Conservation (phyloP, 2,888 invertebrate genomes). For the Synergus itoensis region DNA sequence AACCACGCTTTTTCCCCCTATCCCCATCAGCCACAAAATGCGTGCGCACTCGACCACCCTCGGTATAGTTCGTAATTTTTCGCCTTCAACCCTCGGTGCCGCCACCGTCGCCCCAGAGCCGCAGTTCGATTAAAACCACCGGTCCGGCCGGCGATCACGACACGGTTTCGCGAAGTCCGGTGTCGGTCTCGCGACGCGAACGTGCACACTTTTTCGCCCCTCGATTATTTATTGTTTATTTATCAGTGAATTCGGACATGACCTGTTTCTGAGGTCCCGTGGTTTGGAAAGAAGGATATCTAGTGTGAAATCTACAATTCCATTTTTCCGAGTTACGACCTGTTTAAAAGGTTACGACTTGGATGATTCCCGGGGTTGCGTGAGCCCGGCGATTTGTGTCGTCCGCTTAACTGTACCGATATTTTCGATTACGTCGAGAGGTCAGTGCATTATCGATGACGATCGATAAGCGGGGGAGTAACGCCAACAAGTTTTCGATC, state of each 20-base stretch:
- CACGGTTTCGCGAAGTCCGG: conserved; percentile 13
- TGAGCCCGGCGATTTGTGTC: conserved; percentile 30
- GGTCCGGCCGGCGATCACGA: conserved; percentile 76
- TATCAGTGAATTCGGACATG: not conserved
- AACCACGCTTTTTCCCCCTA: conserved; percentile 46
- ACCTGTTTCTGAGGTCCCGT: not conserved
- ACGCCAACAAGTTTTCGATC: not conserved
- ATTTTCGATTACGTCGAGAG: conserved; percentile 8
- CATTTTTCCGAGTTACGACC: not conserved
- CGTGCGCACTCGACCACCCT: conserved; percentile 51
- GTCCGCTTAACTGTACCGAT: not conserved
- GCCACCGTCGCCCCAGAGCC: conserved; percentile 74
- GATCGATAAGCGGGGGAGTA: not conserved
- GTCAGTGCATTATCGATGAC: conserved; percentile 3
- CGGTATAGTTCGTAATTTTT: conserved; percentile 46
- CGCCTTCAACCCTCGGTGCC: conserved; percentile 59
- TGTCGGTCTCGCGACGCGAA: conserved; percentile 48
- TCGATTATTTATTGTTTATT: conserved; percentile 12
- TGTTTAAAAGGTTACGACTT: not conserved
- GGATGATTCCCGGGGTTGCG: conserved; percentile 34
- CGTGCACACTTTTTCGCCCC: not conserved
- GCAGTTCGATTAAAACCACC: conserved; percentile 77
- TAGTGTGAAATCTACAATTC: not conserved
- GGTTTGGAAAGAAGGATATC: not conserved
- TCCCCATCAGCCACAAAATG: conserved; percentile 36